A percentile compares a stretch with the other conserved stretches of the same genome.
Conservation (phyloP, 1,140 invertebrate species). For the Drosophila truncata region DNA sequence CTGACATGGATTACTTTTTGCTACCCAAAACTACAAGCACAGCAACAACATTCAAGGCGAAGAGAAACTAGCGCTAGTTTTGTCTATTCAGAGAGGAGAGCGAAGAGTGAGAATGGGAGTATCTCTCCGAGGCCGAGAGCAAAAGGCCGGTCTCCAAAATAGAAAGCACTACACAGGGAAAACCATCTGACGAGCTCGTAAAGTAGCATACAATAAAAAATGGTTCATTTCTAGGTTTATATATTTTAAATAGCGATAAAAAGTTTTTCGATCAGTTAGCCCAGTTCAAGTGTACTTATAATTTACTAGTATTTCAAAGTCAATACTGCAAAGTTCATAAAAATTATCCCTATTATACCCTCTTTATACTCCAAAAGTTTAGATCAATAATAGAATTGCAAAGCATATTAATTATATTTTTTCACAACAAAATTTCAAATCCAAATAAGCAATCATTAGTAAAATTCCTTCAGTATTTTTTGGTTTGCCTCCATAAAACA, state of each 20-base stretch:
- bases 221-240: neutral
- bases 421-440: neutral
- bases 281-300: no score
- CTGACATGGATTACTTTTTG: constrained; percentile 84
- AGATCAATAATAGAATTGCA: neutral
- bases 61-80: constrained; percentile 73
- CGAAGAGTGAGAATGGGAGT: constrained; percentile 26
- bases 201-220: neutral
- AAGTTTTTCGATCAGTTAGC: no score
- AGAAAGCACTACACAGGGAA: constrained; percentile 63
- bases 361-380: no score
- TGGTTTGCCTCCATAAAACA: neutral
- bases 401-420: no score
- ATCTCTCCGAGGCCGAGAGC: constrained; percentile 19
- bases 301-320: no score
- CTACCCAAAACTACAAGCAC: constrained; percentile 48
- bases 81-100: constrained; percentile 48
- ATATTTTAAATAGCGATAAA: no score
- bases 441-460: no score
- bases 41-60: constrained; percentile 34
- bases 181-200: neutral
- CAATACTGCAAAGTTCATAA: no score
- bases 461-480: neutral
- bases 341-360: no score
- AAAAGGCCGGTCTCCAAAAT: constrained; percentile 52